Evolutionary conservation across 2,888 invertebrate genomes (phyloP), one percentile per base, ranked within the genome.

Genomic region (Ischnus inquisitorius): DNA sequence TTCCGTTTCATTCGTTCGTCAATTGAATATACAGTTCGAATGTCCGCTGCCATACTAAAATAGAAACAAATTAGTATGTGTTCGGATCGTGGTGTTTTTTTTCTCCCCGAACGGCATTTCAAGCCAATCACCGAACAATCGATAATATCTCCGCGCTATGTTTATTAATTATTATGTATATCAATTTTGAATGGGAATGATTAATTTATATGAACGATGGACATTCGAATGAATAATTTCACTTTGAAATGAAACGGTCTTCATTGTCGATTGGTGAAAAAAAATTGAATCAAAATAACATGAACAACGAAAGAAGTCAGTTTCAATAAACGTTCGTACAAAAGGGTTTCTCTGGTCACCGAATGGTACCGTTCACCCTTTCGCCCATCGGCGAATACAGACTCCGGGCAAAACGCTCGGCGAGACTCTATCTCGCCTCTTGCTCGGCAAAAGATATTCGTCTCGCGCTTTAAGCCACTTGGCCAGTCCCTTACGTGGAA

Each of bases 401-500:
- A 12, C 57, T 22, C 12, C 25, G 57, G 57, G 57, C 57, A 12
- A 12, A 46, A 57, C 14, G 22, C 22, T 22, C 19, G 0, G 3
- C 2, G 8, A 57, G 57, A 57, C 22, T 25, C 22, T 12, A 14
- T 57, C 25, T 12, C 57, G 57, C 22, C 19, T 22, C 8, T 57
- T 25, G 57, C 57, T 14, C 69, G 51, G 60, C 65, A 43, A 64
- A 69, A 71, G 25, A 57, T 57, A 57, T 57, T 39, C 54, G 16
- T 34, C 41, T 48, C 48, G 34, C 43, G 19, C 64, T 54, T 65
- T 43, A 5, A 22, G 57, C 57, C 12, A 57, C 14, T 57, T 25
- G 57, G 57, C 57, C 57, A 54, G 54, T 77, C 67, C 54, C 76
- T 57, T 68, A 54, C 67, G 71, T 71, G 28, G 48, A 51, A 54